Base-by-base conservation (phyloP, 2,888 invertebrate genomes). In the Clivina fossor region DNA sequence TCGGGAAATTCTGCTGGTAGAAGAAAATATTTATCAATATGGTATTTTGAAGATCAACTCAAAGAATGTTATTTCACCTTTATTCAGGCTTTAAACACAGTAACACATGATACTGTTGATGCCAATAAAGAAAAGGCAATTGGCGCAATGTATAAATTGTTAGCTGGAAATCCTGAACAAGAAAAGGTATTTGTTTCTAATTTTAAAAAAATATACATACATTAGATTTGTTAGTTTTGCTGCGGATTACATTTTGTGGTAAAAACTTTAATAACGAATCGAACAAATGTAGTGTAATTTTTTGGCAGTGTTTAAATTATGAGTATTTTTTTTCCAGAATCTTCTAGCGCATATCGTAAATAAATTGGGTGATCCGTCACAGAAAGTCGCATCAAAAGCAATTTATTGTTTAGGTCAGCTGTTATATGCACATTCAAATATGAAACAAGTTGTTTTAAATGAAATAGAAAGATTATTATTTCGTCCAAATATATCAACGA, bases 381-480 rank as follows among this genome's bases (percentile, higher is more conserved):
- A 86, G 63, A 88, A 90, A 65, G 85, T 97, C 0, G 93, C 93
- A 0, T 89, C 95, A 0, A 91, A 92, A 74, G 87, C 90, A 1
- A 83, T 93, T 30, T 89, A 91, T 73, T 88, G 91, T 60, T 77
- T 99, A 7, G 85, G 86, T 22, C 89, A 90, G 67, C 74, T 98
- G 2, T 77, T 94, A 0, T 80, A 83, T 60, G 82, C 86, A 63
- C 96, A 97, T 75, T 89, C 93, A 0, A 90, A 90, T 63, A 97
- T 97, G 94, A 94, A 95, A 71, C 76, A 80, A 0, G 86, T 93
- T 0, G 89, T 98, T 8, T 78, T 93, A 2, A 78, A 80, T 13
- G 96, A 98, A 71, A 85, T 96, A 2, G 96, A 98, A 72, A 88
- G 90, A 68, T 77, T 99, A 62, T 71, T 99, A 26, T 96, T 93